Conservation (phyloP, 2,113 vertebrate genomes). For the Gallinago undulata region DNA sequence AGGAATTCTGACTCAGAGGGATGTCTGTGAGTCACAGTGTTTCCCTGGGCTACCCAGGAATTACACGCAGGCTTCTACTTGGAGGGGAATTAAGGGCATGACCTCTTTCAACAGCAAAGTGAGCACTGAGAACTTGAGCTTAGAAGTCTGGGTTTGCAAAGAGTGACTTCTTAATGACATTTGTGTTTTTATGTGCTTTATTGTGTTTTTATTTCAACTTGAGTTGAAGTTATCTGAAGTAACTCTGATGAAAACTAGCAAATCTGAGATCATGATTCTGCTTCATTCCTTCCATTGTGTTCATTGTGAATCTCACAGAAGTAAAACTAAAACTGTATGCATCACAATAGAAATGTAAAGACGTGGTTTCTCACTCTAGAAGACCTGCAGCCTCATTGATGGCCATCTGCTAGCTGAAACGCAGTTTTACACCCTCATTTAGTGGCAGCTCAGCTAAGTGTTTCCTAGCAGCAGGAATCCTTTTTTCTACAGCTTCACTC, state of each 20-base stretch:
- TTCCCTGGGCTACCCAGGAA: background rate
- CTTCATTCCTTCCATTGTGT: background rate
- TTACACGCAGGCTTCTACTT: background rate
- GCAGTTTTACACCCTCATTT: background rate
- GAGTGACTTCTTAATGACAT: background rate
- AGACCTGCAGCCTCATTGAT: background rate
- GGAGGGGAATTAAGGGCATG: background rate
- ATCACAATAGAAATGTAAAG: background rate
- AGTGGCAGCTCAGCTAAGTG: background rate
- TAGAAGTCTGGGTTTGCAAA: background rate
- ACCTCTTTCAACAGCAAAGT: background rate
- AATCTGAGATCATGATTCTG: background rate
- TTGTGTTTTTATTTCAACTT: background rate
- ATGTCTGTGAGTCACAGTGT: background rate
- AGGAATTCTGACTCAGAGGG: background rate
- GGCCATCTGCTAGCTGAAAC: background rate
- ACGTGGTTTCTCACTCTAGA: background rate
- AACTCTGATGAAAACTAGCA: background rate
- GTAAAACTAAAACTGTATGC: background rate
- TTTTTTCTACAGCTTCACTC: background rate
- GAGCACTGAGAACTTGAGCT: background rate
- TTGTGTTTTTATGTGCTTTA: background rate
- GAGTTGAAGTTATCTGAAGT: background rate
- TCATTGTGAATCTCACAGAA: background rate
- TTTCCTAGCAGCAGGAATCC: background rate